Conservation (phyloP, 1,140 invertebrate species). For the Drosophila busckii region DNA sequence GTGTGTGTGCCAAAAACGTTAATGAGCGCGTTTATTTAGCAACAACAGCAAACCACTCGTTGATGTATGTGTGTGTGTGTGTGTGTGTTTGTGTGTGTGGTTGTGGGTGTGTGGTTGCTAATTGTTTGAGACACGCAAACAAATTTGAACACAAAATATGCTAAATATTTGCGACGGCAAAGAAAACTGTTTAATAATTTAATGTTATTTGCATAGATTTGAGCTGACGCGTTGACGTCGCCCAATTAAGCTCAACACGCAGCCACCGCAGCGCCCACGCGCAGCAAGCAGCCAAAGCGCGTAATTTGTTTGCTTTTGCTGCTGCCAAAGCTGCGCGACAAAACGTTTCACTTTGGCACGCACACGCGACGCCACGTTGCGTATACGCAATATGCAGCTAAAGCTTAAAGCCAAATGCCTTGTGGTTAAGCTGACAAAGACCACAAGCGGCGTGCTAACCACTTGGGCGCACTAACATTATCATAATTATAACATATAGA, state of each 20-base stretch:
- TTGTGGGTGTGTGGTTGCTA: slow-evolving; percentile 41
- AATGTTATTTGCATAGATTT: slow-evolving; percentile 73
- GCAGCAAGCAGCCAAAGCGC: slow-evolving; percentile 21
- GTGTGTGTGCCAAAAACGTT: slow-evolving; percentile 36
- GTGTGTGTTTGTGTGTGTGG: slow-evolving; percentile 11
- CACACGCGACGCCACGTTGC: slow-evolving; percentile 26
- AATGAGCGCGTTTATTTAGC: slow-evolving; percentile 61
- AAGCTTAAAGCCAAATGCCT: slow-evolving; percentile 11
- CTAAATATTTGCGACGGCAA: slow-evolving; percentile 49
- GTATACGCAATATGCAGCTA: slow-evolving; percentile 47
- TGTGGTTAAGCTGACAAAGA: slow-evolving; percentile 7
- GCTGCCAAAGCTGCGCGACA: slow-evolving; percentile 34
- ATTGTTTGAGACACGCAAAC: slow-evolving; percentile 73
- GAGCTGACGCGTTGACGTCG: slow-evolving; percentile 55
- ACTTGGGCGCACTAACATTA: slow-evolving; percentile 73
- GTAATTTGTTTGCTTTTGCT: slow-evolving; percentile 43
- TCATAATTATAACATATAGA: slow-evolving; percentile 62
- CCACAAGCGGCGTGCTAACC: slow-evolving; percentile 47
- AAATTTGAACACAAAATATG: slow-evolving; percentile 72
- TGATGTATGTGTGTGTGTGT: slow-evolving; percentile 9
- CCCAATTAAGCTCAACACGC: slow-evolving; percentile 62
- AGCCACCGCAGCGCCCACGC: slow-evolving; percentile 15
- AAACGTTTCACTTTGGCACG: slow-evolving; percentile 34
- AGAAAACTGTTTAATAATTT: slow-evolving; percentile 68
- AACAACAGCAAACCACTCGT: slow-evolving; percentile 12